Conservation (phyloP, 2,888 invertebrate species). For the Nomada ferruginata region DNA sequence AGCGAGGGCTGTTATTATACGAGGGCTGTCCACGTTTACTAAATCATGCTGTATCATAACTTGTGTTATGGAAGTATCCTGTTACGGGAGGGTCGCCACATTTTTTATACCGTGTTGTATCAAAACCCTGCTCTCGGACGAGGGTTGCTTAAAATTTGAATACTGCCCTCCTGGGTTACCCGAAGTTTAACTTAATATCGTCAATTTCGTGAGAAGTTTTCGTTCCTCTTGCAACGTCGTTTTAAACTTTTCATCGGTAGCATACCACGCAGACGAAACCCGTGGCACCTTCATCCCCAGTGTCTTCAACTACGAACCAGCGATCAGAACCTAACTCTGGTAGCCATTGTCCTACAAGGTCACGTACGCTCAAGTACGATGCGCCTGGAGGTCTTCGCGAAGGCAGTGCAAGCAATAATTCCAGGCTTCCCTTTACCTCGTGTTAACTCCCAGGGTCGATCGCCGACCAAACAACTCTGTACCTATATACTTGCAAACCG, state of each 20-base stretch:
- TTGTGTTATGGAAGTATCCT: slow-evolving; percentile 1
- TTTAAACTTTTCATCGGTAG: too few species aligned
- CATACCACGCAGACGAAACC: too few species aligned
- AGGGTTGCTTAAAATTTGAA: slow-evolving; percentile 1
- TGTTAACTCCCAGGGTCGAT: slow-evolving; percentile 61
- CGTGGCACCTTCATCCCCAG: too few species aligned
- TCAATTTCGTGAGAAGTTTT: too few species aligned
- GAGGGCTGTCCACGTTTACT: slow-evolving; percentile 5
- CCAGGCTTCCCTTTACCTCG: slow-evolving; percentile 48
- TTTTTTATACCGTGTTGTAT: neutral
- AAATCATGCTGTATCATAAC: slow-evolving; percentile 6
- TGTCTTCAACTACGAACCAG: too few species aligned
- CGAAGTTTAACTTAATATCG: slow-evolving; percentile 55
- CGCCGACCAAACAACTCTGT: slow-evolving; percentile 71
- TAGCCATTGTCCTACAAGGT: slow-evolving; percentile 78
- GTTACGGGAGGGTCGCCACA: slow-evolving; percentile 1
- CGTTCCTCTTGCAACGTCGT: too few species aligned
- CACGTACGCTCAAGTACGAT: slow-evolving; percentile 74
- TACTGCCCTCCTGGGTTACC: neutral
- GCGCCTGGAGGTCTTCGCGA: slow-evolving; percentile 61
- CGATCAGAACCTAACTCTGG: slow-evolving; percentile 32
- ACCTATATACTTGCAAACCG: slow-evolving; percentile 9
- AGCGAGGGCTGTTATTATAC: neutral
- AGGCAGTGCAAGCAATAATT: slow-evolving; percentile 67
- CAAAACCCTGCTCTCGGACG: neutral